Evolutionary conservation across 1,140 invertebrate species (phyloP).

Genomic region (Heliconius congener): DNA sequence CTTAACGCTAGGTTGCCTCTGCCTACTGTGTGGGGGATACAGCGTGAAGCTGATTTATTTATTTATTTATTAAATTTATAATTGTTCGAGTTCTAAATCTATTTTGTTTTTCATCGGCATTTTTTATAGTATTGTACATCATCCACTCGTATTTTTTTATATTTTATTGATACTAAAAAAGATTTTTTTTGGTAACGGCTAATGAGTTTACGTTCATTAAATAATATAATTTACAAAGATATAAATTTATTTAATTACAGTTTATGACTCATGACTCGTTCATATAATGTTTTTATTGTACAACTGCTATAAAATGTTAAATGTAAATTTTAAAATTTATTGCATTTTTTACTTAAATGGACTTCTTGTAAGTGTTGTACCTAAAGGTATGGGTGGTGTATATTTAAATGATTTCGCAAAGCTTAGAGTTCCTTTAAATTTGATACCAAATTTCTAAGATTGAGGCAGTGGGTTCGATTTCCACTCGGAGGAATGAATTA

Average conservation of each 20-base stretch:
- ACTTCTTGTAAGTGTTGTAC: not conserved
- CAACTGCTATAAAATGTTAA: conserved; percentile 8
- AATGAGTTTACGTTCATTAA: conserved; percentile 11
- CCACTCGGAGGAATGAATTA: no score
- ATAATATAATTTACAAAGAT: conserved; percentile 13
- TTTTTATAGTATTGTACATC: not conserved
- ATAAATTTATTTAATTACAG: conserved; percentile 16
- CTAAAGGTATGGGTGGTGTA: not conserved
- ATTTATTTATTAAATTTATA: no score
- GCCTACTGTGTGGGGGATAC: no score
- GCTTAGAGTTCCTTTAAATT: no score
- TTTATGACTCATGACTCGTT: conserved; percentile 11
- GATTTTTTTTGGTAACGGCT: not conserved
- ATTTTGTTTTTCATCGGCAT: no score
- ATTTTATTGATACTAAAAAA: conserved; percentile 9
- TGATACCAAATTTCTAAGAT: no score
- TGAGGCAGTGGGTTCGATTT: no score
- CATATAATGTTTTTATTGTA: conserved; percentile 12
- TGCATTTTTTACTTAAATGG: conserved; percentile 3
- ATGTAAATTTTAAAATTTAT: not conserved
- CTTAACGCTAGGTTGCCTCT: no score
- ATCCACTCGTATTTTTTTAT: not conserved
- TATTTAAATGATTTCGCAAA: not conserved
- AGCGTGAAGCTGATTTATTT: no score
- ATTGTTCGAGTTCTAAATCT: no score